Evolutionary conservation across 2,888 invertebrate species (phyloP).

Genomic region (Athetis lepigone): DNA sequence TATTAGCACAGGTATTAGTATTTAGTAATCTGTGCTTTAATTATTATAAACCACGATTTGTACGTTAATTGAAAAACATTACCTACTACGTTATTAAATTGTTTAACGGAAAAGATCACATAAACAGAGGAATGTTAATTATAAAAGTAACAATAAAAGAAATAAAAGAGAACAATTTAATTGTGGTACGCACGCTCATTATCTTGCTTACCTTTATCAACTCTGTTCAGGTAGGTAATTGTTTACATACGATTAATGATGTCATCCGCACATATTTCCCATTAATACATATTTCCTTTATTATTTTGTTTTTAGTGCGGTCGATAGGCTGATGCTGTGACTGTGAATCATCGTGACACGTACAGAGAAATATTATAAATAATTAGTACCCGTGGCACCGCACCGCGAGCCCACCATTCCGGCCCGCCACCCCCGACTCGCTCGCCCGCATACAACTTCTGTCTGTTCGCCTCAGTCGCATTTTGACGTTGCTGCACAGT

Average conservation of each 20-base stretch:
- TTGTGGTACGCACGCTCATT: conserved; percentile 33
- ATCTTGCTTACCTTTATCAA: conserved; percentile 40
- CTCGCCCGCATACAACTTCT: conserved; percentile 61
- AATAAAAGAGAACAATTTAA: conserved; percentile 17
- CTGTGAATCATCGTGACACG: conserved; percentile 75
- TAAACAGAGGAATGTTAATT: conserved; percentile 44
- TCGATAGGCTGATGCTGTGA: conserved; percentile 34
- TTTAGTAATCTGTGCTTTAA: no score
- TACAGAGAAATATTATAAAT: conserved; percentile 64
- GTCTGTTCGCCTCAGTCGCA: conserved; percentile 76
- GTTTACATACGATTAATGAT: conserved; percentile 54
- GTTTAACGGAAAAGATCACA: conserved; percentile 30
- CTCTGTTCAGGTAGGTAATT: conserved; percentile 29
- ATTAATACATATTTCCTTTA: conserved; percentile 57
- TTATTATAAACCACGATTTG: conserved; percentile 2
- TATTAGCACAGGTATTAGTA: no score
- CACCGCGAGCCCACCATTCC: conserved; percentile 58
- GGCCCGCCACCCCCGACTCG: conserved; percentile 70
- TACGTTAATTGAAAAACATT: background rate
- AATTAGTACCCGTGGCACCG: conserved; percentile 65
- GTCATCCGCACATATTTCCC: conserved; percentile 63
- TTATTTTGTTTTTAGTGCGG: conserved; percentile 58
- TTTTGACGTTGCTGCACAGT: conserved; percentile 77
- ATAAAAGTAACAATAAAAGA: conserved; percentile 37
- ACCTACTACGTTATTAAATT: conserved; percentile 14